Conservation (phyloP, 2,888 invertebrate genomes). For the Ectropis crepuscularia region DNA sequence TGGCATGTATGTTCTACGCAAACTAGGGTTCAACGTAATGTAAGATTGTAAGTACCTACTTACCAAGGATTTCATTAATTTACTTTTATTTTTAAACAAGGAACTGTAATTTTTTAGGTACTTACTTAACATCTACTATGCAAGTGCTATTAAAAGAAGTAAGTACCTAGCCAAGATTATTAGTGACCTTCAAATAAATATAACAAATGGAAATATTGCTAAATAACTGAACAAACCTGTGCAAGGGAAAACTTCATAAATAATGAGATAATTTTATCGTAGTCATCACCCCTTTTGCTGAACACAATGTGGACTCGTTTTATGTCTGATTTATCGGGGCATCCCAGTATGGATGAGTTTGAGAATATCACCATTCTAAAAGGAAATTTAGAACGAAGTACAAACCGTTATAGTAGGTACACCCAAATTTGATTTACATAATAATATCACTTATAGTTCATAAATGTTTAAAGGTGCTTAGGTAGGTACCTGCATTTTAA, state of each 20-base stretch:
- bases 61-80: too few species aligned
- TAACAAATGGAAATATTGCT: background rate
- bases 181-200: too few species aligned
- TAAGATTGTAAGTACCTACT: too few species aligned
- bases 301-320: slow-evolving; percentile 73
- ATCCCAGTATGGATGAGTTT: slow-evolving; percentile 69
- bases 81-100: too few species aligned
- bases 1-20: too few species aligned
- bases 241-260: slow-evolving; percentile 69
- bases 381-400: slow-evolving; percentile 1
- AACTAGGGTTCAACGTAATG: too few species aligned
- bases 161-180: too few species aligned
- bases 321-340: slow-evolving; percentile 70
- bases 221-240: slow-evolving; percentile 58
- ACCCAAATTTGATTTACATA: background rate
- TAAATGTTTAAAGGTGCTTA: slow-evolving; percentile 4
- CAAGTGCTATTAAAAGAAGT: too few species aligned
- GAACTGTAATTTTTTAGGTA: too few species aligned
- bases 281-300: slow-evolving; percentile 67
- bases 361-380: slow-evolving; percentile 79
- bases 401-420: background rate
- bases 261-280: slow-evolving; percentile 67
- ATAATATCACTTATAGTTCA: too few species aligned
- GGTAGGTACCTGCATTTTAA: slow-evolving; percentile 72
- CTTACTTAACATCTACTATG: too few species aligned